Evolutionary conservation across 2,797 vertebrate genomes (phyloP), one percentile per base, ranked within the genome.

Genomic region (Halcyon badia): DNA sequence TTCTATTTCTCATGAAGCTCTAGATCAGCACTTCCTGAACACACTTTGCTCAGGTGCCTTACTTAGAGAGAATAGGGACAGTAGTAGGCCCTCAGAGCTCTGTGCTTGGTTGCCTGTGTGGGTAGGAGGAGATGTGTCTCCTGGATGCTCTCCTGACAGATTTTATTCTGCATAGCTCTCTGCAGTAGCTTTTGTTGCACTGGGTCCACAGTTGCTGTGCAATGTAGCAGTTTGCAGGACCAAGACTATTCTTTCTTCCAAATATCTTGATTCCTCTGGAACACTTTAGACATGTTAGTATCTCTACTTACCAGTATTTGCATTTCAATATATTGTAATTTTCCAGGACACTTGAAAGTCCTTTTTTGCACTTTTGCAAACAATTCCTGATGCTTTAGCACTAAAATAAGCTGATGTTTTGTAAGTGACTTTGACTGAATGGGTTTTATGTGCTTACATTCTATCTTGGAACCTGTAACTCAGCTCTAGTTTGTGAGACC

Each of bases 21-120:
- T 64, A 35, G 62, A 58, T 9, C 0, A 1, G 2, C 4, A 4
- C 7, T 70, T 70, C 16, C n/a, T 1, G 1, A 61, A 26, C 4
- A 49, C 19, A 17, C 3, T 57, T 71, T 58, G 10, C 5, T 61
- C 26, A 7, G 4, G 22, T 39, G 14, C 7, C 31, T 62, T 26
- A 18, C 30, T 75, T 42, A 46, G 33, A 46, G 39, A 46, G 33
- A 77, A 9, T 0, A 6, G 7, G 31, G 10, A 35, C 18, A 21
- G 35, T 1, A 58, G 49, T 73, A 79, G 11, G 16, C 2, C 10
- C 21, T 35, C 26, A 5, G 48, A 91, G n/a, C 39, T 83, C 56
- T 46, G 26, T 57, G 30, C 17, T 61, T 21, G 14, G 4, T 28
- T 72, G 33, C 26, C 48, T 58, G 14, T 28, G 11, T 26, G 20